Evolutionary conservation across 2,113 vertebrate genomes (phyloP).

Genomic region (Cnemophilus loriae): DNA sequence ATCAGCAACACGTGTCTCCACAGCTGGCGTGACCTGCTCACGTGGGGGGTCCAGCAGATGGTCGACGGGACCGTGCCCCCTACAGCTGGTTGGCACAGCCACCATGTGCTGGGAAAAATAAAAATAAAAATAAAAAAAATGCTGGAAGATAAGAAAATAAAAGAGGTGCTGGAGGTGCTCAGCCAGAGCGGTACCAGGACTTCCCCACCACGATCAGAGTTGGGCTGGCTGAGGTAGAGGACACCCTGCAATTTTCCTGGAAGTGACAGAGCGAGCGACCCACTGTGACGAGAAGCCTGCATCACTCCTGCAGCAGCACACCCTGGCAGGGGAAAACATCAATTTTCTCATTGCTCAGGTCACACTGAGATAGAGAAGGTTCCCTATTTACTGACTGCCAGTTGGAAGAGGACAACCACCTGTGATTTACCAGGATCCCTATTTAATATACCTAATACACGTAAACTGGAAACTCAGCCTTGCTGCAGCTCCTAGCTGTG

Average conservation of each 20-base stretch:
- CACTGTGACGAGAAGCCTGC: neutral
- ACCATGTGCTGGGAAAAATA: rapidly evolving
- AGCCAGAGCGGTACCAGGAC: neutral
- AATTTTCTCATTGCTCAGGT: neutral
- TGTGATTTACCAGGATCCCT: neutral
- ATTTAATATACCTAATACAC: neutral
- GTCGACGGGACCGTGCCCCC: rapidly evolving
- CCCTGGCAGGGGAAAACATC: neutral
- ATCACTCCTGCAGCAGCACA: neutral
- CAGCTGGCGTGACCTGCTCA: neutral
- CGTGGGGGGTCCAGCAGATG: rapidly evolving
- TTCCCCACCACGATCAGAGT: rapidly evolving
- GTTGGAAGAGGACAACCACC: neutral
- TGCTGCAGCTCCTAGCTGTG: neutral
- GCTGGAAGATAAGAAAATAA: too few species aligned
- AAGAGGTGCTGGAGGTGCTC: neutral
- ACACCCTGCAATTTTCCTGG: neutral
- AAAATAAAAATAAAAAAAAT: neutral
- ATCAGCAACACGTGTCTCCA: rapidly evolving
- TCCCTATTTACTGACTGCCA: neutral
- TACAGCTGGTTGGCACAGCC: rapidly evolving
- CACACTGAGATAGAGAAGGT: neutral
- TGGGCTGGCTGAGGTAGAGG: neutral
- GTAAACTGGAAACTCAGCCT: neutral
- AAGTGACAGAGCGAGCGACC: neutral